These are phyloP conservation scores for Capromys pilorides DNA, from an alignment of 2,797 vertebrate species.

Conservation along the genomic window DNA sequence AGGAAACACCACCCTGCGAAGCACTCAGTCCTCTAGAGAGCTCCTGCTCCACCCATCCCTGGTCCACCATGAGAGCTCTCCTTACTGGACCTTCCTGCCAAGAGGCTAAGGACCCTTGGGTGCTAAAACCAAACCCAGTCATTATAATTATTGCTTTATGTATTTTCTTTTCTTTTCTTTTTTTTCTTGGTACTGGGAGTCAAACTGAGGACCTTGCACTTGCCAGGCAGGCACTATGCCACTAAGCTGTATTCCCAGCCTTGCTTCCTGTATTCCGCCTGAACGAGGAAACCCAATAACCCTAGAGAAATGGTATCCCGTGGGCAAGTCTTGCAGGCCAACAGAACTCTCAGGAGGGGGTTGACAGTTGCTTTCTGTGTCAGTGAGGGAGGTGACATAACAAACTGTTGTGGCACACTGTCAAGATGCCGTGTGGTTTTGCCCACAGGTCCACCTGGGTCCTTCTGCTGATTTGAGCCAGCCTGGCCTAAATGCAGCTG, in stretches of 20 bases:
- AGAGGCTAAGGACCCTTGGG: neutral
- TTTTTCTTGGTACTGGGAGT: too few relatives aligned
- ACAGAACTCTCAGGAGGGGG: slow-evolving; percentile 15
- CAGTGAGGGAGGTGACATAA: neutral
- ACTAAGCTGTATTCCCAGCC: too few relatives aligned
- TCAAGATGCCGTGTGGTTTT: neutral
- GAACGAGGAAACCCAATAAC: neutral
- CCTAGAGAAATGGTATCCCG: neutral
- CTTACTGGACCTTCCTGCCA: neutral
- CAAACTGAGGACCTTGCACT: too few relatives aligned
- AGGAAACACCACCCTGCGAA: neutral
- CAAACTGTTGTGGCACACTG: neutral
- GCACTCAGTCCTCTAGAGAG: neutral
- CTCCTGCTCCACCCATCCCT: neutral
- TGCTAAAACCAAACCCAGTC: neutral
- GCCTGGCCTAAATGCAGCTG: neutral
- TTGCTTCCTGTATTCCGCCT: neutral
- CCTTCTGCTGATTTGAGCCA: neutral
- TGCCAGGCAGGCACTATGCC: too few relatives aligned
- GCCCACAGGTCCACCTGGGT: neutral
- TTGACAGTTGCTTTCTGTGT: neutral
- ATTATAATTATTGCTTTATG: neutral
- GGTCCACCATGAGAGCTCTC: neutral
- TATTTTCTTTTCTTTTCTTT: neutral
- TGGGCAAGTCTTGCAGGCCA: neutral